Conservation (phyloP, 2,888 invertebrate genomes). For the Neoascia interrupta region DNA sequence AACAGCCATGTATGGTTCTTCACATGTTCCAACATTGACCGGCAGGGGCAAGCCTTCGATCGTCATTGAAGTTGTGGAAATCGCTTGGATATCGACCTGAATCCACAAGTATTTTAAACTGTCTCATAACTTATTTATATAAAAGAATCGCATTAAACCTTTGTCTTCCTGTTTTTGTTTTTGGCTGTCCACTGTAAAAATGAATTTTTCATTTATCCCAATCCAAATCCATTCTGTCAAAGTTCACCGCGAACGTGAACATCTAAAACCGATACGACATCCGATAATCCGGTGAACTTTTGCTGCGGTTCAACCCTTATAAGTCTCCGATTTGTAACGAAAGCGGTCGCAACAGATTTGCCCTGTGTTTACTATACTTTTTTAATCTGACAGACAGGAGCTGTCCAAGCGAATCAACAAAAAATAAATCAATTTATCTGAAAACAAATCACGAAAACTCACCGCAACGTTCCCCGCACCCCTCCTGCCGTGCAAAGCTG, state of each 20-base stretch:
- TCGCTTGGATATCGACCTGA: too few species aligned
- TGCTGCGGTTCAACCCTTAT: conserved; percentile 46
- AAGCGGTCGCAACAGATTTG: conserved; percentile 42
- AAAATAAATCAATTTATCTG: conserved; percentile 64
- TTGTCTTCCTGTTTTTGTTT: too few species aligned
- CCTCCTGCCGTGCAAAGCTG: background rate
- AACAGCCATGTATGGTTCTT: too few species aligned
- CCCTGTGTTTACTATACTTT: background rate
- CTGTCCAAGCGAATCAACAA: conserved; percentile 48
- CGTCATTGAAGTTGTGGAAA: too few species aligned
- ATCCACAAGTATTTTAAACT: too few species aligned
- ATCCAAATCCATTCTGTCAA: background rate
- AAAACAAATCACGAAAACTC: conserved; percentile 63
- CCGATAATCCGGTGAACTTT: conserved; percentile 30
- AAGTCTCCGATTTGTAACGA: conserved; percentile 38
- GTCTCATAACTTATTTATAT: too few species aligned
- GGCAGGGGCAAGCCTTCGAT: too few species aligned
- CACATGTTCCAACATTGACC: too few species aligned
- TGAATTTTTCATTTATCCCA: background rate
- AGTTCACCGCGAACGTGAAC: background rate
- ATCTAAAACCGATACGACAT: conserved; percentile 6
- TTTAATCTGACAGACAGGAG: conserved; percentile 50
- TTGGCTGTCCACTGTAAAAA: too few species aligned
- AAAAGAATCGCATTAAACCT: too few species aligned
- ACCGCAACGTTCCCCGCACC: conserved; percentile 34